Evolutionary conservation across 2,888 invertebrate genomes (phyloP).

Genomic region (Heteropelma amictum): DNA sequence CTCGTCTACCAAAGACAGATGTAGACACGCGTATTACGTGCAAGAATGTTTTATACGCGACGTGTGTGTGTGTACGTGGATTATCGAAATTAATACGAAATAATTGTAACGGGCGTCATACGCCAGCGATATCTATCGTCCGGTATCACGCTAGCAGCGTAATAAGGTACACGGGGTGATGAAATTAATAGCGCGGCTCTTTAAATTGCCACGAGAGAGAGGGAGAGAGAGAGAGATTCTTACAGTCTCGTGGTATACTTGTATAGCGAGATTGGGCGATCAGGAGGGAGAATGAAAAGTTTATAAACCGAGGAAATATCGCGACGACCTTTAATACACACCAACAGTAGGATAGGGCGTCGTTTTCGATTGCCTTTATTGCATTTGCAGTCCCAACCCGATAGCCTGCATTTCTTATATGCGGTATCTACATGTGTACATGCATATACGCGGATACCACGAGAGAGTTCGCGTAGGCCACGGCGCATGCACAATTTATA

Average conservation of each 20-base stretch:
- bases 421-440: neutral
- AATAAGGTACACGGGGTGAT: constrained; percentile 54
- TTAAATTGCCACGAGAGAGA: constrained; percentile 42
- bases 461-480: constrained; percentile 66
- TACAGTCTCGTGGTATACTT: too few relatives aligned
- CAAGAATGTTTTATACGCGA: neutral
- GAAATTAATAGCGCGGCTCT: constrained; percentile 57
- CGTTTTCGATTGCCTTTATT: constrained; percentile 46
- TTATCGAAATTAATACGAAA: constrained; percentile 49
- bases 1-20: too few relatives aligned
- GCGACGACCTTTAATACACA: constrained; percentile 13
- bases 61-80: neutral
- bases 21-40: too few relatives aligned
- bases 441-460: constrained; percentile 46
- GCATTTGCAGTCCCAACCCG: constrained; percentile 39
- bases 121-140: constrained; percentile 2
- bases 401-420: constrained; percentile 15
- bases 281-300: constrained; percentile 4
- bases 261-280: constrained; percentile 11
- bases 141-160: constrained; percentile 55
- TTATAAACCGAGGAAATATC: neutral
- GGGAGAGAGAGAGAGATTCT: neutral
- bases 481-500: constrained; percentile 76
- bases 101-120: constrained; percentile 20
- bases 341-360: constrained; percentile 42